Evolutionary conservation across 92 coral and sea anemone species (phyloP), one percentile per base, ranked within the genome.

Genomic region (Bergia puertoricense): DNA sequence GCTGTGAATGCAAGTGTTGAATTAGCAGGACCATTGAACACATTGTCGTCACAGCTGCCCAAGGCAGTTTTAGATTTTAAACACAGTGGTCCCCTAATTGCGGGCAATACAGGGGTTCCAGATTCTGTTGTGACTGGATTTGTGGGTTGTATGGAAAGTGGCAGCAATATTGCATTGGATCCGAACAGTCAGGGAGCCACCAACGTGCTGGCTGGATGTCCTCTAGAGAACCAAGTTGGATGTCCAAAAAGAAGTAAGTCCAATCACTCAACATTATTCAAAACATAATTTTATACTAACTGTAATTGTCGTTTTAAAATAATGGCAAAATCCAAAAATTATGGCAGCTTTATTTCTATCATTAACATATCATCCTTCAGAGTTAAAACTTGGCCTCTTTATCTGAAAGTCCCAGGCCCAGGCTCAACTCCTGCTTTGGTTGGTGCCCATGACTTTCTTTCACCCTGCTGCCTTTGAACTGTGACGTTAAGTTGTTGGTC

Each of bases 81-180:
- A 41, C 71, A 83, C 79, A 82, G 86, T 68, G 97, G 95, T 3
- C 96, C 95, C 39, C 78, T 97, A 77, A 81, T 54, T 85, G 98
- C 93, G 45, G 99, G 99, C 43, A 77, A 56, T 36, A 74, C 62
- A 20, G 80, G 88, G 56, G 76, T 77, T 74, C 51, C 66, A 20
- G 43, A n/a, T 51, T 90, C 91, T 15, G 62, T 44, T 4, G 92
- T 46, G 48, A 77, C 67, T 44, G 98, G 97, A 37, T 97, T 95
- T 83, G 80, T 93, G 71, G 99, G 99, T 41, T 97, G 99, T 80
- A 92, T 97, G 82, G 93, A 76, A 81, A 94, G 98, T 95, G 99
- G 99, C 43, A 84, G 18, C 36, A 94, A 93, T 77, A 90, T 95
- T 73, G 86, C 43, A 37, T 74, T 94, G 77, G 30, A 68, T n/a